These are phyloP conservation scores for Pegea sp. DNA, from an alignment of 23 tunicate genomes.

Conservation along the genomic window DNA sequence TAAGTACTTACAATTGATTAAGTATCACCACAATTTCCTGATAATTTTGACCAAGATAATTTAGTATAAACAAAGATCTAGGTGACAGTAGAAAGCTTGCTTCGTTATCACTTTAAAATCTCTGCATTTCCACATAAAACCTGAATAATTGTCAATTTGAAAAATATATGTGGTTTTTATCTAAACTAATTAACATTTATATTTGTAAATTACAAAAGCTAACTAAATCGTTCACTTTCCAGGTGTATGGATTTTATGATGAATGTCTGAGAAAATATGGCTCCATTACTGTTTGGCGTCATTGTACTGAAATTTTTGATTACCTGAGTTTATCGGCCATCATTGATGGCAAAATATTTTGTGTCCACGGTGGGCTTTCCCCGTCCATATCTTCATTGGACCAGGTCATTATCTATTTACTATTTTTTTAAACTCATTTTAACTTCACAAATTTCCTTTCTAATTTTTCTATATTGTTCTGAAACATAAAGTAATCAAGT, in stretches of 20 bases:
- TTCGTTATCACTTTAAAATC: too few relatives aligned
- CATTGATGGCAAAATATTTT: conserved; percentile 82
- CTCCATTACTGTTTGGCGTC: conserved; percentile 92
- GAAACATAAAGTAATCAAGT: too few relatives aligned
- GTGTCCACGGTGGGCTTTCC: conserved; percentile 91
- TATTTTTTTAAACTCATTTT: background rate
- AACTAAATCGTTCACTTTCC: background rate
- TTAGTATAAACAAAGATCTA: too few relatives aligned
- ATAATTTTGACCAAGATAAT: too few relatives aligned
- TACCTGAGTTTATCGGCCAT: conserved; percentile 83
- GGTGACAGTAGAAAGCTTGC: too few relatives aligned
- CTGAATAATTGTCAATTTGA: background rate
- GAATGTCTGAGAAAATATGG: conserved; percentile 94
- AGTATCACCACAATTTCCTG: too few relatives aligned
- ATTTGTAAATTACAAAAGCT: too few relatives aligned
- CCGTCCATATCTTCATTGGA: conserved; percentile 83
- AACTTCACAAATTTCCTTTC: background rate
- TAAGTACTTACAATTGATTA: too few relatives aligned
- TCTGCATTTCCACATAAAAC: too few relatives aligned
- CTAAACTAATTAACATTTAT: too few relatives aligned
- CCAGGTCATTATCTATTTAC: conserved; percentile 8
- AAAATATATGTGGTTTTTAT: too few relatives aligned
- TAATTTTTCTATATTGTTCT: too few relatives aligned
- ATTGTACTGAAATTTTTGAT: conserved; percentile 91
- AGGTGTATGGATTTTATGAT: conserved; percentile 96